Conservation (phyloP, 2,888 invertebrate species). For the Meghimatium bilineatum region DNA sequence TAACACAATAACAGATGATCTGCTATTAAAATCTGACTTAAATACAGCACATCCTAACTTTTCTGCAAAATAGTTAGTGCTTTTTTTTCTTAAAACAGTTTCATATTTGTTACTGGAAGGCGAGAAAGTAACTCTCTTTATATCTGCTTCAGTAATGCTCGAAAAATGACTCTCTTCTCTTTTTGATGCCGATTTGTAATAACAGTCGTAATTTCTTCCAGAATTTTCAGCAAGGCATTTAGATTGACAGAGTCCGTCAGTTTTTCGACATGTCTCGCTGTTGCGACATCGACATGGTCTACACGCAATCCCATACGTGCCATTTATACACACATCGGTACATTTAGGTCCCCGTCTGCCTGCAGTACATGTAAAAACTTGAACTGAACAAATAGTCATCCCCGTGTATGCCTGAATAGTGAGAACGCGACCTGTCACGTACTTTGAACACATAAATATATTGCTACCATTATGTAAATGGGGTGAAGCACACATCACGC, state of each 20-base stretch:
- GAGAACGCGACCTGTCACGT: neutral
- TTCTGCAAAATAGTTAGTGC: too few species aligned
- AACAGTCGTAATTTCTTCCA: neutral
- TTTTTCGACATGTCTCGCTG: neutral
- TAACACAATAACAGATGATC: neutral
- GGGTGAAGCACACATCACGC: neutral
- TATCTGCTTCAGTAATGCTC: neutral
- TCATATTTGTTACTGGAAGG: neutral
- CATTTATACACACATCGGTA: neutral
- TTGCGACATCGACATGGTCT: constrained; percentile 9
- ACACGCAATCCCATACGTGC: constrained; percentile 32
- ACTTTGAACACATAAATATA: neutral
- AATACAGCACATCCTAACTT: neutral
- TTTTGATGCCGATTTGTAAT: neutral
- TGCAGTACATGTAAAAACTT: constrained; percentile 24
- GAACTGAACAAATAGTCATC: constrained; percentile 20
- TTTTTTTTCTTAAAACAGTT: neutral
- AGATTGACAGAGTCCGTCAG: constrained; percentile 18
- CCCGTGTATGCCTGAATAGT: neutral
- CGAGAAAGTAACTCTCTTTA: neutral
- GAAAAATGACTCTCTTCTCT: neutral
- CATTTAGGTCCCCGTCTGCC: constrained; percentile 26
- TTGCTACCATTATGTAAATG: constrained; percentile 8
- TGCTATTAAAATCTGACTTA: neutral
- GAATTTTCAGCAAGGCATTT: neutral